These are phyloP conservation scores for Cerastis leucographa DNA, from an alignment of 2,888 invertebrate species.

Conservation along the genomic window DNA sequence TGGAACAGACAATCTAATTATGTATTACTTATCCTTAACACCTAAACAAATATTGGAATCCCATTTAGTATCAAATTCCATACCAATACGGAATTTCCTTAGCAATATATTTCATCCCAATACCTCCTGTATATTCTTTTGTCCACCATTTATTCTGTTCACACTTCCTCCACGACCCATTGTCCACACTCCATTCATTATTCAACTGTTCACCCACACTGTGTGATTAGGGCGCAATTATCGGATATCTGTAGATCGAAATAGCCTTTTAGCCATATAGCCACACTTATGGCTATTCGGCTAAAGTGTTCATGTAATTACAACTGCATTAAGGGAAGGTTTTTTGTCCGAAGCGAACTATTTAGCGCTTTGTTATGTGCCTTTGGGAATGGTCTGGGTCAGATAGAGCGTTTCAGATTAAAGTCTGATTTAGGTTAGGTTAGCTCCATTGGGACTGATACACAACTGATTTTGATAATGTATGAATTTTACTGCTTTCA, in stretches of 20 bases:
- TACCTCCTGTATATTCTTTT: constrained; percentile 14
- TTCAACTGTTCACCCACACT: constrained; percentile 40
- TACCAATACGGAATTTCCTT: neutral
- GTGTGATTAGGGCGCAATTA: constrained; percentile 56
- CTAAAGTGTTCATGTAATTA: constrained; percentile 22
- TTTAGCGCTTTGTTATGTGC: neutral
- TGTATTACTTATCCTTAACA: neutral
- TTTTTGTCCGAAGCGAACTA: constrained; percentile 7
- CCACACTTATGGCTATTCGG: constrained; percentile 25
- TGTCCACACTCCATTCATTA: constrained; percentile 49
- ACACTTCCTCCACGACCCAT: constrained; percentile 10
- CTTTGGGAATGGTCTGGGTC: neutral
- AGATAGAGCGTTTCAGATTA: neutral
- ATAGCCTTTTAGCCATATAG: constrained; percentile 38
- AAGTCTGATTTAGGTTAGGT: neutral
- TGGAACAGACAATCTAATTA: neutral
- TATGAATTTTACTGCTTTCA: neutral
- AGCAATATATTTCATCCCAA: neutral
- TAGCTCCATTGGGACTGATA: neutral
- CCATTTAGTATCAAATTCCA: constrained; percentile 3
- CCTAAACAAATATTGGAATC: neutral
- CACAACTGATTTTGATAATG: neutral
- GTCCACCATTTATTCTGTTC: constrained; percentile 34
- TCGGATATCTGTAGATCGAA: constrained; percentile 32
- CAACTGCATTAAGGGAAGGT: neutral